Percentiles rank a stretch among this genome's conserved stretches.
These are phyloP conservation scores for Cataglyphis livida DNA, from an alignment of 2,888 invertebrate species.

Conservation along the genomic window DNA sequence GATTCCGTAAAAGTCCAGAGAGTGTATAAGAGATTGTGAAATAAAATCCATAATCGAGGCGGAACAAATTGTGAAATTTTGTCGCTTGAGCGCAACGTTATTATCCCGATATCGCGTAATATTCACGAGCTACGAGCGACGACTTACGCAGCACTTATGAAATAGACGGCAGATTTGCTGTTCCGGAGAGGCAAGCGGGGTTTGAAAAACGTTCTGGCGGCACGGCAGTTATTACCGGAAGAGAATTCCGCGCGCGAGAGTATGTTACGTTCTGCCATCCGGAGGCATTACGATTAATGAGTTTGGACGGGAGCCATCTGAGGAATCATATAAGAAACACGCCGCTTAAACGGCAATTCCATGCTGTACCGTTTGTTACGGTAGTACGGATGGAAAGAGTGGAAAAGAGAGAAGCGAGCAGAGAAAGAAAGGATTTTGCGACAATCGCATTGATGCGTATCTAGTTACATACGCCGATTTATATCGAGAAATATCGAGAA, in stretches of 20 bases:
- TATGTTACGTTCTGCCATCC: constrained; percentile 62
- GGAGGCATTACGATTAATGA: constrained; percentile 78
- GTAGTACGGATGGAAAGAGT: constrained; percentile 16
- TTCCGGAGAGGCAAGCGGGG: constrained; percentile 50
- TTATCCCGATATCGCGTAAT: constrained; percentile 66
- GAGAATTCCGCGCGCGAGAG: constrained; percentile 66
- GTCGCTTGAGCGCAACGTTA: constrained; percentile 49
- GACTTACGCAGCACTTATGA: constrained; percentile 67
- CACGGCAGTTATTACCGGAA: constrained; percentile 73
- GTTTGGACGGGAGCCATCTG: constrained; percentile 79
- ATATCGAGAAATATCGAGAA: background rate
- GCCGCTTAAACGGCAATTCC: constrained; percentile 76
- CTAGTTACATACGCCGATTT: background rate
- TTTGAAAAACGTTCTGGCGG: constrained; percentile 71
- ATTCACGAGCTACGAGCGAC: constrained; percentile 61
- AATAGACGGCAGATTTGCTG: constrained; percentile 68
- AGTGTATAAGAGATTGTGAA: background rate
- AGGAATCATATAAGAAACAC: constrained; percentile 74
- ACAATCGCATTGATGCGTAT: constrained; percentile 24
- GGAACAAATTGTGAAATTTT: constrained; percentile 40
- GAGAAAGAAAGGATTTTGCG: constrained; percentile 3
- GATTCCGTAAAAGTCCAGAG: background rate
- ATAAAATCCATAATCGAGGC: constrained; percentile 44
- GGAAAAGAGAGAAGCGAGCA: constrained; percentile 2
- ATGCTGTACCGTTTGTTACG: constrained; percentile 69